Conservation (phyloP, 2,797 vertebrate species). For the Hippocampus kuda region DNA sequence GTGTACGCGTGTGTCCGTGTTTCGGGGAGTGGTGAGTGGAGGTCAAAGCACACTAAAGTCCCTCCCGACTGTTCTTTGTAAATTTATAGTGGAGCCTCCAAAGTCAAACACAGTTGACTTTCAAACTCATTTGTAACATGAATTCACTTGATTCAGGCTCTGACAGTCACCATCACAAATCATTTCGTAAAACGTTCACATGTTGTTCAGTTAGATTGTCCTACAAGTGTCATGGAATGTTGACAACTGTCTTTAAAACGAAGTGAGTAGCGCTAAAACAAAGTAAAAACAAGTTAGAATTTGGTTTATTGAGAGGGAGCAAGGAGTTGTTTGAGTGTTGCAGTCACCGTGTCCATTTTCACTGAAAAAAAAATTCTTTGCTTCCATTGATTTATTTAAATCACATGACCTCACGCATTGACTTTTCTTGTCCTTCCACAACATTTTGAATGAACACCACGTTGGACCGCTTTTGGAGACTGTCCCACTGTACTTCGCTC, state of each 20-base stretch:
- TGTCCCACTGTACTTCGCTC: not conserved
- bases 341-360: no score
- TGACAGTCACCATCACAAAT: no score
- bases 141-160: not conserved
- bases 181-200: not conserved
- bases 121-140: not conserved
- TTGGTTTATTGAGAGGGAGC: no score
- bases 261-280: not conserved
- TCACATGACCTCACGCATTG: not conserved
- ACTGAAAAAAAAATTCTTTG: no score
- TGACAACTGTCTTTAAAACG: not conserved
- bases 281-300: not conserved
- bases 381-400: no score
- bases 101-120: not conserved
- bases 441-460: not conserved
- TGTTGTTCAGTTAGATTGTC: not conserved
- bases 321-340: no score
- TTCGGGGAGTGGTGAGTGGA: slow-evolving; percentile 23
- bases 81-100: not conserved
- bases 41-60: slow-evolving; percentile 19
- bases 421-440: not conserved
- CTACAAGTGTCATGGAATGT: not conserved
- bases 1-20: slow-evolving; percentile 11
- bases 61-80: slow-evolving; percentile 19
- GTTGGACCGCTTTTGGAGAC: not conserved